Base-by-base conservation (phyloP, 2,797 vertebrate genomes). In the Rhyacichthys aspro region DNA sequence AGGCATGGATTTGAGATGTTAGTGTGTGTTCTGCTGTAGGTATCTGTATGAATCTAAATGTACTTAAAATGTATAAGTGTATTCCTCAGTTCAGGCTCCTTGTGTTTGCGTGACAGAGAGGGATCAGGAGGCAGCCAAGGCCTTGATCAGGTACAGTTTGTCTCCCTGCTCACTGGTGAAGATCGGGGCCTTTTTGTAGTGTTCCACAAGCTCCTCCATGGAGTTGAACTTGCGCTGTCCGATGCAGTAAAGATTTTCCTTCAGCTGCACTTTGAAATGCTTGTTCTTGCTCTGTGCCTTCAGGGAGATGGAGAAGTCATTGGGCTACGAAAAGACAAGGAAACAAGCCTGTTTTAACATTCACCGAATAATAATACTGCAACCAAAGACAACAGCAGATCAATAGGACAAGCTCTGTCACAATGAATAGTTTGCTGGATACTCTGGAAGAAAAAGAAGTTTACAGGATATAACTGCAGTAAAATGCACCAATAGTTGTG, bases 101-200 rank as follows among this genome's bases (percentile, higher is more conserved):
- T 58, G 54, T 37, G 36, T 37, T 16, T 37, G 43, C 58, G 32
- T 58, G 19, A 67, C 48, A 48, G 55, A 63, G 76, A n/a, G 67
- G 75, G 85, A 92, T 93, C 92, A 93, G 79, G 92, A 94, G 86
- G 93, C 94, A 23, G 93, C 91, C 82, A 96, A 86, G 78, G 94
- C 94, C 86, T 96, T 96, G 85, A 96, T 73, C 87, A 96, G 93
- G 91, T 96, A 96, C 50, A 96, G 93, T 93, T 96, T 96, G 88
- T 96, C 95, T 57, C 95, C 95, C 89, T 95, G 95, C 89, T 96
- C 95, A 55, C 95, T 95, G 89, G 95, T 96, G 87, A 96, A 96
- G 90, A 96, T 96, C 39, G 95, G 95, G 37, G 95, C 95, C 81
- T 95, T 96, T 94, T 96, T 95, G 91, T 96, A 96, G 94, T 96